Conservation (phyloP, 1,140 invertebrate species). For the Musca vetustissima region DNA sequence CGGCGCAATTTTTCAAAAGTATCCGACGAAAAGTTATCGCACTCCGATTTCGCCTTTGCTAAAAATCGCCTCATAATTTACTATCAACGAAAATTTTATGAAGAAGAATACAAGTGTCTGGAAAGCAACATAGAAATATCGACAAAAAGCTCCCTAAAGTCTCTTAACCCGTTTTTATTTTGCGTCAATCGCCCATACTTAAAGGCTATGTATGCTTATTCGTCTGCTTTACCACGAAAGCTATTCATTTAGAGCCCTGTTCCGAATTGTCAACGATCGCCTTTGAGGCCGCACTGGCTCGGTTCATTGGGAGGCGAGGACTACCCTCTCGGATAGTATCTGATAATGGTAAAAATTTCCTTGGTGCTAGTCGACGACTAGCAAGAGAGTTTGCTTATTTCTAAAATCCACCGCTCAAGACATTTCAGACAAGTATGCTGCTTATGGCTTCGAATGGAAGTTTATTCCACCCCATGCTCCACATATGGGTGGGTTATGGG, state of each 20-base stretch:
- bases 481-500: conserved; percentile 40
- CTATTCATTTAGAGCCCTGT: conserved; percentile 9
- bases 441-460: neutral
- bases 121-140: no score
- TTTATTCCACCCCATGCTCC: conserved; percentile 3
- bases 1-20: no score
- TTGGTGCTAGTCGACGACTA: neutral
- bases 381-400: neutral
- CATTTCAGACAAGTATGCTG: conserved; percentile 37
- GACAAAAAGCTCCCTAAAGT: no score
- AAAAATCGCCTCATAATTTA: no score
- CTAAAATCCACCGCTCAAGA: neutral
- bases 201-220: neutral
- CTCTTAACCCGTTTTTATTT: no score
- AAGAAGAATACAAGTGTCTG: no score
- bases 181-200: neutral
- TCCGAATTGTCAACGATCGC: conserved; percentile 27
- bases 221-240: conserved; percentile 12
- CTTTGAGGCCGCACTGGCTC: conserved; percentile 21
- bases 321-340: conserved; percentile 19
- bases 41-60: no score
- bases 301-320: conserved; percentile 18
- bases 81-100: no score
- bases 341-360: neutral
- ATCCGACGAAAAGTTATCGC: no score